These are phyloP conservation scores for Dermochelys coriacea DNA, from an alignment of 2,797 vertebrate genomes.

Conservation along the genomic window DNA sequence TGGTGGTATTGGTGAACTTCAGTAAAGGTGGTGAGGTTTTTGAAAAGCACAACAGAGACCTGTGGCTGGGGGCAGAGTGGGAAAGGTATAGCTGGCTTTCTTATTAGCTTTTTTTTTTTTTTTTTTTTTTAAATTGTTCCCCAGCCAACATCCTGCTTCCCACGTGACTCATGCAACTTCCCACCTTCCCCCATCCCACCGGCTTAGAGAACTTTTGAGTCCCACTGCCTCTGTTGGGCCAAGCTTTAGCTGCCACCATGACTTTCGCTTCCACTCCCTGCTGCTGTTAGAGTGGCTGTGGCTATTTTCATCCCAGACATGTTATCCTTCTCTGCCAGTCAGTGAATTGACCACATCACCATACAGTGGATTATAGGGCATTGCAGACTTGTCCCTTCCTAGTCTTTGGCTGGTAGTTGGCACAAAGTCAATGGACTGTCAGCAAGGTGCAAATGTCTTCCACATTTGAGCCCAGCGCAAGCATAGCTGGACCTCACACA, in stretches of 20 bases:
- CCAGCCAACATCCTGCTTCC: background rate
- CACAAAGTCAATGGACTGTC: background rate
- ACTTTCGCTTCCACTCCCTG: background rate
- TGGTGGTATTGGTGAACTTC: background rate
- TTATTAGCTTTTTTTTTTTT: rapidly evolving
- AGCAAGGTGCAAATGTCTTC: too few species aligned
- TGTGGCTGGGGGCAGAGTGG: background rate
- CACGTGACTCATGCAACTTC: background rate
- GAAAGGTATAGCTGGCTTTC: background rate
- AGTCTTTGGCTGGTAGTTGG: background rate
- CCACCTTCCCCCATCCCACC: background rate
- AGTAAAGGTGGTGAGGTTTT: background rate
- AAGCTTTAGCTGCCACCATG: background rate
- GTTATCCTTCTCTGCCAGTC: background rate
- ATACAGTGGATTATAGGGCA: background rate
- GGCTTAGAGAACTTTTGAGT: background rate
- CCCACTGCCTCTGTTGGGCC: background rate
- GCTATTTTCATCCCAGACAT: background rate
- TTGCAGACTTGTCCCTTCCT: background rate
- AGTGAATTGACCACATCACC: background rate
- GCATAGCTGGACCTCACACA: background rate
- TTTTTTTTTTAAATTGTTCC: background rate
- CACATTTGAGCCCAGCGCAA: background rate
- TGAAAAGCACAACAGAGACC: background rate
- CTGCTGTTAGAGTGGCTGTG: background rate